Conservation (phyloP, 2,113 vertebrate species). For the Xerus inauris region DNA sequence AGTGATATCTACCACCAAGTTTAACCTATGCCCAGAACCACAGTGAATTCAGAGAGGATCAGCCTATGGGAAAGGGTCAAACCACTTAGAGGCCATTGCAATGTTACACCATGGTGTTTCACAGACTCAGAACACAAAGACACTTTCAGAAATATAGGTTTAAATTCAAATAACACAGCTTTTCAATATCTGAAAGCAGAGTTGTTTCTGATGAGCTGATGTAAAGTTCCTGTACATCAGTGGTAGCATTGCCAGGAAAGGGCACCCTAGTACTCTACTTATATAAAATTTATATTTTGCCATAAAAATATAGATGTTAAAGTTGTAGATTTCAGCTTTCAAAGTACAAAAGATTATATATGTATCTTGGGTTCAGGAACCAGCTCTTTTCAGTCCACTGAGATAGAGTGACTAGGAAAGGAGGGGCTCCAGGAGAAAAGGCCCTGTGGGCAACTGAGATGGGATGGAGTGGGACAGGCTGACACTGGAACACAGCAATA, state of each 20-base stretch:
- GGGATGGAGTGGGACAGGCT: neutral
- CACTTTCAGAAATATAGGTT: neutral
- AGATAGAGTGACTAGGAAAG: neutral
- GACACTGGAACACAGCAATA: neutral
- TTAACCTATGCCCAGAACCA: neutral
- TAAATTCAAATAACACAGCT: neutral
- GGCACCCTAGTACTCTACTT: neutral
- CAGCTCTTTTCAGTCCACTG: neutral
- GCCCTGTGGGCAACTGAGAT: neutral
- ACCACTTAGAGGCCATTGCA: neutral
- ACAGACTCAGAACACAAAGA: neutral
- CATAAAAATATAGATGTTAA: neutral
- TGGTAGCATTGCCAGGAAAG: neutral
- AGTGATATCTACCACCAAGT: neutral
- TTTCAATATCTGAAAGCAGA: neutral
- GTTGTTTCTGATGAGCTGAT: neutral
- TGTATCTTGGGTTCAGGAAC: neutral
- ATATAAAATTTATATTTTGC: neutral
- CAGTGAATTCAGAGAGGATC: neutral
- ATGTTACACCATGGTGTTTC: neutral
- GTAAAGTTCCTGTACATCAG: neutral
- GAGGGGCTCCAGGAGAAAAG: neutral
- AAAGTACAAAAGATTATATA: neutral
- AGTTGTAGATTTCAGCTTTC: neutral
- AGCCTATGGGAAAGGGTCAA: neutral